Percentiles rank a stretch among this genome's conserved stretches.
Evolutionary conservation across 1,140 invertebrate genomes (phyloP).

Genomic region (Hylaeus volcanicus): DNA sequence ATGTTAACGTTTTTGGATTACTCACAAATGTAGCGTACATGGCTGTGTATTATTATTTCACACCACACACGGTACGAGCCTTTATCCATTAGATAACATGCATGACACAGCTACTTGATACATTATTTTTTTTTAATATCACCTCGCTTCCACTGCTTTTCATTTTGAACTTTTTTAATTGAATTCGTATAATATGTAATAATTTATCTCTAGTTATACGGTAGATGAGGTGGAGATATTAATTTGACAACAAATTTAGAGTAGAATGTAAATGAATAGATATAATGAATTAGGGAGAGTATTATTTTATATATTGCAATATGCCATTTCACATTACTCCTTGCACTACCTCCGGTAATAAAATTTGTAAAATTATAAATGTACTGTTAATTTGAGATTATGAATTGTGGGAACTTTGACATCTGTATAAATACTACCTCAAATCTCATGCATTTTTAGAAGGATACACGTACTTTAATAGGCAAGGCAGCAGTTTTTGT

Average conservation of each 20-base stretch:
- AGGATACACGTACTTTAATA: conserved; percentile 65
- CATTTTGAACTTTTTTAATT: not conserved
- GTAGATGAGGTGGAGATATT: not conserved
- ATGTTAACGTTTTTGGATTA: conserved; percentile 87
- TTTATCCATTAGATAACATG: conserved; percentile 5
- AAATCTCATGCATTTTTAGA: conserved; percentile 60
- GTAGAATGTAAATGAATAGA: no score
- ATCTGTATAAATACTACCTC: not conserved
- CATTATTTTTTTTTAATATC: not conserved
- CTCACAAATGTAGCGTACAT: conserved; percentile 85
- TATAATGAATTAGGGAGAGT: no score
- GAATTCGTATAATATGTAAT: not conserved
- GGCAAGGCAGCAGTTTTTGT: conserved; percentile 81
- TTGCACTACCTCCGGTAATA: no score
- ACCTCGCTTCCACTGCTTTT: not conserved
- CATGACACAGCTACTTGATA: not conserved
- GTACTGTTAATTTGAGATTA: not conserved
- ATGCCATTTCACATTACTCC: no score
- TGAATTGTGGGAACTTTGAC: not conserved
- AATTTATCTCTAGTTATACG: not conserved
- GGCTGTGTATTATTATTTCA: conserved; percentile 84
- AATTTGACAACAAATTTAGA: no score
- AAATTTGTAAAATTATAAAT: no score
- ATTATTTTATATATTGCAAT: no score
- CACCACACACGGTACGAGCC: conserved; percentile 78